Base-by-base conservation (phyloP, 2,797 vertebrate genomes). In the Sebastes itinus region DNA sequence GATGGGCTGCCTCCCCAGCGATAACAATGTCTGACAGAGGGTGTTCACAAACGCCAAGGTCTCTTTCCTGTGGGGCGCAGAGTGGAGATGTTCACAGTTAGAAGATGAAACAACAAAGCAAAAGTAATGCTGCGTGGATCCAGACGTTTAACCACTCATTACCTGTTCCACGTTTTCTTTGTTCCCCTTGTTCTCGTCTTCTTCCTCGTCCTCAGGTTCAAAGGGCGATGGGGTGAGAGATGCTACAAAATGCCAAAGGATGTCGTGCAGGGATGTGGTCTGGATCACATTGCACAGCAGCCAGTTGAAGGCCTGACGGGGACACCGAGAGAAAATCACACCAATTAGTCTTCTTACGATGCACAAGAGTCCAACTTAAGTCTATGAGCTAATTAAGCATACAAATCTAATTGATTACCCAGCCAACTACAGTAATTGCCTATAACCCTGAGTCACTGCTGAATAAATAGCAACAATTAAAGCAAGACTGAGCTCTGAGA, bases 211-310 rank as follows among this genome's bases (percentile, higher is more conserved):
- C 72, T 99, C 99, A 2, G 96, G 97, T 84, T 99, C 98, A 81
- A 96, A 93, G 28, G 98, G 98, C 22, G 98, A 98, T 52, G 98
- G 99, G 11, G 98, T 99, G 54, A 99, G 94, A 69, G 99, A 99
- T 61, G 98, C 98, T 91, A 99, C 99, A 92, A 99, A 99, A 92
- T 99, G 98, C 99, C 99, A 99, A 2, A 99, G 96, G 87, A 99
- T 99, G 90, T 99, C 99, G 84, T 99, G 99, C 80, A 99, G 96
- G 61, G 97, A 99, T 13, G 98, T 99, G 75, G 98, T 99, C 80
- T 99, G 99, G 92, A 99, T 99, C 87, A 99, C 99, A n/a, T 99
- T 99, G 90, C 99, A 99, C 55, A 99, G 96, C 73, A 99, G 97
- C 99, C 99, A 99, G 91, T 99, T 99, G 95, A 99, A 99, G 12